Evolutionary conservation across 2,113 vertebrate genomes (phyloP), one percentile per base, ranked within the genome.

Genomic region (Pelvicachromis taeniatus): DNA sequence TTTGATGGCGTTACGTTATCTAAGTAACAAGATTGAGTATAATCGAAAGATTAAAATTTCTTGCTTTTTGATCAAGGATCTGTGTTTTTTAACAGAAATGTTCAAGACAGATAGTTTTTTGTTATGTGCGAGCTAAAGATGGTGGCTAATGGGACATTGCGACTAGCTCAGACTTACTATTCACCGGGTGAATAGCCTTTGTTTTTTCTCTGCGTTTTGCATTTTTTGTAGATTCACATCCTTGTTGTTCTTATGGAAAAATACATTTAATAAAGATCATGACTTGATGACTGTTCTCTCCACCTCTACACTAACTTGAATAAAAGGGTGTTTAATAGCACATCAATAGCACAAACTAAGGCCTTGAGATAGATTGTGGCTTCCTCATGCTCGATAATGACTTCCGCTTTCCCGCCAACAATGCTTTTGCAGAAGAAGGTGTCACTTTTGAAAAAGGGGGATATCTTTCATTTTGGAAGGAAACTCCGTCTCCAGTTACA

Each of bases 401-500:
- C 8, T 58, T 84, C 53, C n/a, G 9, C 31, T 65, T 81, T 68
- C 7, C 54, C 2, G 38, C 42, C 63, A 85, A 77, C 80, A 78
- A 85, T 87, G 7, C 9, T 86, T 61, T 38, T 59, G 14, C 14
- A 48, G 21, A 26, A 54, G 79, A 81, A 88, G 85, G 88, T 92
- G 85, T 68, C 81, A 35, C 35, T 54, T 88, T 87, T 85, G 12
- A 48, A 77, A 65, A 35, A 1, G 58, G 21, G 7, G 52, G 19
- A 78, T 58, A 75, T 88, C 83, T 90, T 87, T 90, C 61, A 81
- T 77, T 93, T 91, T 75, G 29, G 88, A 85, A 50, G 78, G 45
- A 90, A 83, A 88, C 65, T 85, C 75, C 85, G 3, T 65, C 35
- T 65, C 61, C 21, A 17, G 35, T 88, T 52, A 42, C 78, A 50